phyloP scores from a whole-genome alignment of 2,797 vertebrate species.

The Telmatherina bonti region DNA sequence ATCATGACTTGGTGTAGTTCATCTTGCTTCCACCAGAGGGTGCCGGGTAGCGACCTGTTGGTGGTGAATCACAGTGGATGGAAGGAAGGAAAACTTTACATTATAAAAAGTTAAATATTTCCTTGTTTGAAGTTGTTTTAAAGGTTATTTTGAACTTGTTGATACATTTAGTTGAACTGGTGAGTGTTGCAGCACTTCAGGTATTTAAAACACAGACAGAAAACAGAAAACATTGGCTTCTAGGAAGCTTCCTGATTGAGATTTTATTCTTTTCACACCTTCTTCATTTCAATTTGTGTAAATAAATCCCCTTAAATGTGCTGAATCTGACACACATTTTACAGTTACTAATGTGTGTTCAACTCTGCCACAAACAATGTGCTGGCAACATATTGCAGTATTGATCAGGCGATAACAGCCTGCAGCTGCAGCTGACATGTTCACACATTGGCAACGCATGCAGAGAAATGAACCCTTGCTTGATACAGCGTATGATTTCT shows the following conservation, averaged over 20 bases:
- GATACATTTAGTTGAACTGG: not conserved
- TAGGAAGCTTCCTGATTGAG: too few species aligned
- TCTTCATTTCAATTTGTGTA: too few species aligned
- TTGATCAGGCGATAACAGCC: too few species aligned
- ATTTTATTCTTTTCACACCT: too few species aligned
- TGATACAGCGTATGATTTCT: not conserved
- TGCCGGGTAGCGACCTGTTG: conserved; percentile 31
- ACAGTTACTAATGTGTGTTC: not conserved
- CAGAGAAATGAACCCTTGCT: conserved; percentile 5
- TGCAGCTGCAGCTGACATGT: conserved; percentile 30
- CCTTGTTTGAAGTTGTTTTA: not conserved
- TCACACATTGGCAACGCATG: conserved; percentile 33
- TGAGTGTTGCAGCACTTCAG: not conserved
- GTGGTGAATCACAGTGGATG: not conserved
- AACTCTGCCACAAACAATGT: too few species aligned
- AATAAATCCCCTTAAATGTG: too few species aligned
- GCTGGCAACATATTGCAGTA: not conserved
- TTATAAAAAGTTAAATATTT: not conserved
- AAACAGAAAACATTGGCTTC: not conserved
- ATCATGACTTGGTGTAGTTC: too few species aligned
- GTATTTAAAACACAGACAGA: too few species aligned
- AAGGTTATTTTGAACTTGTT: not conserved
- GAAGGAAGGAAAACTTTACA: not conserved
- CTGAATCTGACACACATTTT: not conserved
- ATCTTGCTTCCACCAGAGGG: conserved; percentile 55